Evolutionary conservation across 2,888 invertebrate genomes (phyloP).

Genomic region (Therioaphis trifolii): DNA sequence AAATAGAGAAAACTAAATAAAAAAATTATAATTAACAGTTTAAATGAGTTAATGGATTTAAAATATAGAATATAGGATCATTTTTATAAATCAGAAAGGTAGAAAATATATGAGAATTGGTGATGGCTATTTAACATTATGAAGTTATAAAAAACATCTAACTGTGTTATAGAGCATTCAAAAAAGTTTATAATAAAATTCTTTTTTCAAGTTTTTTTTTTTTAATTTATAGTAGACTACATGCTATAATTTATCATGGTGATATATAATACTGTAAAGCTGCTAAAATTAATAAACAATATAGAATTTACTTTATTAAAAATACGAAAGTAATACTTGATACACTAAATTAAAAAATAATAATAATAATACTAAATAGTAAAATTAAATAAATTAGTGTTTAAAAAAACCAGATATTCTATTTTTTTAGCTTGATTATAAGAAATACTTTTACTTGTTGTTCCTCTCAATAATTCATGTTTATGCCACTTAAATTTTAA

Average conservation of each 20-base stretch:
- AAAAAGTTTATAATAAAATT: not conserved
- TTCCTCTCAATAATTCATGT: not conserved
- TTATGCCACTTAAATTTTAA: not conserved
- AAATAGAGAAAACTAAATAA: too few relatives aligned
- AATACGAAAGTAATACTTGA: not conserved
- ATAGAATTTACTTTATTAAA: not conserved
- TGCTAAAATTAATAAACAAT: slow-evolving; percentile 5
- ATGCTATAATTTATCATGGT: not conserved
- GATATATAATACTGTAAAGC: not conserved
- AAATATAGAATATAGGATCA: not conserved
- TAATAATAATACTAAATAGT: too few relatives aligned
- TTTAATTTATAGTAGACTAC: not conserved
- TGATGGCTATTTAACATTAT: not conserved
- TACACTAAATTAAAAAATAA: too few relatives aligned
- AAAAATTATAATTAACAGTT: not conserved
- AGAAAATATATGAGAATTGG: not conserved
- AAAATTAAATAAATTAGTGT: too few relatives aligned
- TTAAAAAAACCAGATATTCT: not conserved
- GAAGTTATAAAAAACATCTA: not conserved
- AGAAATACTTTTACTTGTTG: not conserved
- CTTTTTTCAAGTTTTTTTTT: slow-evolving; percentile 1
- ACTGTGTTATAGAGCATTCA: too few relatives aligned
- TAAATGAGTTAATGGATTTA: not conserved
- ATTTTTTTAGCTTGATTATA: not conserved
- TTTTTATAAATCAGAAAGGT: not conserved